Evolutionary conservation across 2,797 vertebrate genomes (phyloP).

Genomic region (Coendou prehensilis): DNA sequence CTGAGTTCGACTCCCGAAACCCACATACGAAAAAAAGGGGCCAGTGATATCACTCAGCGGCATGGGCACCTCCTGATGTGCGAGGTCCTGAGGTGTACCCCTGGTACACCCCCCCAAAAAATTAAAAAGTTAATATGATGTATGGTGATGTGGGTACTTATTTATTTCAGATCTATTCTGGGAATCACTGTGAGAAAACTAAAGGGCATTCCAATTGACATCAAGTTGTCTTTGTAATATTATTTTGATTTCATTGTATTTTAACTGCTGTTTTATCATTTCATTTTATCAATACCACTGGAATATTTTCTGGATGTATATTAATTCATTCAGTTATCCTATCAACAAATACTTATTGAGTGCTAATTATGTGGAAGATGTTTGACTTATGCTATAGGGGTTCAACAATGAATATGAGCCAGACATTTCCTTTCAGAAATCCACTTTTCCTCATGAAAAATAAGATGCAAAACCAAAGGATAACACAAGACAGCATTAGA

Average conservation of each 20-base stretch:
- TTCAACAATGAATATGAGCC: not conserved
- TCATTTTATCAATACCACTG: not conserved
- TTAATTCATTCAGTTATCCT: not conserved
- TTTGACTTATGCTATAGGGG: not conserved
- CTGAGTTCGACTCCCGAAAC: no score
- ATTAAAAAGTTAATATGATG: not conserved
- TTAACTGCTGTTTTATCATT: not conserved
- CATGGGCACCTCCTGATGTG: no score
- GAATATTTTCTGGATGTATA: not conserved
- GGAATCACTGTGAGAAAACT: not conserved
- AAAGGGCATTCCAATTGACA: not conserved
- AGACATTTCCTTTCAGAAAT: not conserved
- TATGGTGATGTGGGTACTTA: not conserved
- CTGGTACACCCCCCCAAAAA: not conserved
- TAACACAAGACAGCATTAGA: not conserved
- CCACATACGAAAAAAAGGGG: no score
- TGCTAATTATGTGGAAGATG: not conserved
- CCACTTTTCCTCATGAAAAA: not conserved
- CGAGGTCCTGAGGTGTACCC: no score
- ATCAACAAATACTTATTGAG: not conserved
- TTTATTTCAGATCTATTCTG: not conserved
- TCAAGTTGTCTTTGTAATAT: constrained; percentile 7
- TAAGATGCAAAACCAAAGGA: not conserved
- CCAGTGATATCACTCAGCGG: no score
- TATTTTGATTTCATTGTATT: not conserved